Conservation (phyloP, 2,113 vertebrate species). For the Sminthopsis crassicaudata region DNA sequence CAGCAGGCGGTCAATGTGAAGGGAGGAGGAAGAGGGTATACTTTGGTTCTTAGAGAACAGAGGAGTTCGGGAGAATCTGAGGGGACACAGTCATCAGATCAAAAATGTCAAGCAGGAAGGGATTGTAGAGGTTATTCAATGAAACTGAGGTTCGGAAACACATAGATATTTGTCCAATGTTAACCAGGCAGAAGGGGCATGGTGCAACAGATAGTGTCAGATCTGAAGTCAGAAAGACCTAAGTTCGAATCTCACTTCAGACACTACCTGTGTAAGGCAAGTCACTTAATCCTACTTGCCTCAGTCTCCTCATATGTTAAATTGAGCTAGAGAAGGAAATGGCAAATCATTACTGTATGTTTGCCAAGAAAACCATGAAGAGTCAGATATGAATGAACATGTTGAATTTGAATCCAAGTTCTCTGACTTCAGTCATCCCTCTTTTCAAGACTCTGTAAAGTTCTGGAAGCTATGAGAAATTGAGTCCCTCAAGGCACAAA, state of each 20-base stretch:
- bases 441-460: not conserved
- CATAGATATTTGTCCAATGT: not conserved
- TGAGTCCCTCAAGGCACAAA: not conserved
- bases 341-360: not conserved
- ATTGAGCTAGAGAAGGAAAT: not conserved
- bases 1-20: slow-evolving; percentile 69
- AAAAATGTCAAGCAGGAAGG: slow-evolving; percentile 62
- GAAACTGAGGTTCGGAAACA: not conserved
- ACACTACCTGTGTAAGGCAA: not conserved
- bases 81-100: slow-evolving; percentile 59
- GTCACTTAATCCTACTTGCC: not conserved
- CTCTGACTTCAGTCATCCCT: not conserved
- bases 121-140: not conserved
- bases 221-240: not conserved
- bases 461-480: not conserved
- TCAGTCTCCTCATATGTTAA: not conserved
- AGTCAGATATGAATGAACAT: not conserved
- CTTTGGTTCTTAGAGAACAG: slow-evolving; percentile 40
- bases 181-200: not conserved
- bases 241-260: not conserved
- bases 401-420: not conserved
- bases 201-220: too few relatives aligned
- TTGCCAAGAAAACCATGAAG: not conserved
- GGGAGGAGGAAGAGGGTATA: slow-evolving; percentile 29
- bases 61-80: slow-evolving; percentile 52